These are phyloP conservation scores for Linnaemya tessellans DNA, from an alignment of 2,888 invertebrate species.

Conservation along the genomic window DNA sequence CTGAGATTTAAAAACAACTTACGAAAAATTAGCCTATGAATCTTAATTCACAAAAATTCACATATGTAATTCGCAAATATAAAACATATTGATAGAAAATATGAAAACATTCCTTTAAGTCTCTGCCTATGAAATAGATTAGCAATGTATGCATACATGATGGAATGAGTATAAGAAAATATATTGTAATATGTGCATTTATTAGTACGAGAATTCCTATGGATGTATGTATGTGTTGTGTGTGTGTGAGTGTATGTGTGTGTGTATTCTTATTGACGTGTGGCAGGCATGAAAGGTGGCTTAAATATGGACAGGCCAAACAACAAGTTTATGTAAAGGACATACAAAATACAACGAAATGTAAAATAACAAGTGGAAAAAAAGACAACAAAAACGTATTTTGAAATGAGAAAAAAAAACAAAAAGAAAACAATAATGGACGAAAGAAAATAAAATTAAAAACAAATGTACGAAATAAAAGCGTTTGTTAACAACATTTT, in stretches of 20 bases:
- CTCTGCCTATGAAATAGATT: constrained; percentile 5
- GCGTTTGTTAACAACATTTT: constrained; percentile 62
- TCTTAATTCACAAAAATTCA: too few species aligned
- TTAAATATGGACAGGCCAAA: constrained; percentile 60
- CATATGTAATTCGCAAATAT: too few species aligned
- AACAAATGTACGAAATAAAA: constrained; percentile 25
- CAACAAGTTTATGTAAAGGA: constrained; percentile 46
- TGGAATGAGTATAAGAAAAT: not conserved
- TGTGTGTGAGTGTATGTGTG: too few species aligned
- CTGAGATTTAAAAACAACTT: too few species aligned
- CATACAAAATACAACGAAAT: constrained; percentile 22
- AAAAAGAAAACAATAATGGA: constrained; percentile 27
- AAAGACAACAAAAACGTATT: constrained; percentile 25
- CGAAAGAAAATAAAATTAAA: constrained; percentile 22
- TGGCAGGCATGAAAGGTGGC: constrained; percentile 65
- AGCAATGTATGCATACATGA: not conserved
- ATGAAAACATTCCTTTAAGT: not conserved
- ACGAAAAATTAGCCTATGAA: too few species aligned
- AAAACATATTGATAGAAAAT: not conserved
- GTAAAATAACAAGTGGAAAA: constrained; percentile 21
- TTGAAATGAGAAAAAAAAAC: constrained; percentile 23
- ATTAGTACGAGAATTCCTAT: not conserved
- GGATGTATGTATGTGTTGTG: constrained; percentile 11
- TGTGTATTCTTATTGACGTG: constrained; percentile 67
- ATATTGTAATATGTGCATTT: not conserved